Conservation (phyloP, 2,113 vertebrate species). For the Coptodon rendalli region DNA sequence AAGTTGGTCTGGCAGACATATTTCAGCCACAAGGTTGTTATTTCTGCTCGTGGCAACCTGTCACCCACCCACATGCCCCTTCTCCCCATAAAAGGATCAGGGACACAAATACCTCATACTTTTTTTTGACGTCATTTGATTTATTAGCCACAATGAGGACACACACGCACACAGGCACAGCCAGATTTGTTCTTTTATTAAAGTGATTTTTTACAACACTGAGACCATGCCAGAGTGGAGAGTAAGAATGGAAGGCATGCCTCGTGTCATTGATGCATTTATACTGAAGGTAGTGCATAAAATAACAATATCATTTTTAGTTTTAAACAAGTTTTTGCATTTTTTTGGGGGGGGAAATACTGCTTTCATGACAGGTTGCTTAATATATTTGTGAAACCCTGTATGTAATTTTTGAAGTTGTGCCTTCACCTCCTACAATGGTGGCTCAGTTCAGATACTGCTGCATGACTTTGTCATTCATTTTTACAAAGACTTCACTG, state of each 20-base stretch:
- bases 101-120: constrained; percentile 22
- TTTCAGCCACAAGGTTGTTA: constrained; percentile 47
- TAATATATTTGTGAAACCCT: neutral
- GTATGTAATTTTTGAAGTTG: neutral
- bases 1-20: constrained; percentile 26
- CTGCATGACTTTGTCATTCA: neutral
- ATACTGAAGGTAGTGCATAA: neutral
- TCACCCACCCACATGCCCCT: constrained; percentile 3
- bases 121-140: constrained; percentile 17
- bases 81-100: neutral
- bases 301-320: neutral
- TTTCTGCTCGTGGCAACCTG: constrained; percentile 26
- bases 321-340: neutral
- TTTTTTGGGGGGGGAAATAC: too few species aligned
- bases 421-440: neutral
- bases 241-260: neutral
- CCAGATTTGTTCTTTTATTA: neutral
- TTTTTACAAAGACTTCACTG: neutral
- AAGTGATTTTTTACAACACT: neutral
- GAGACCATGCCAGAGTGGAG: neutral
- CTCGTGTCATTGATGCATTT: neutral
- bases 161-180: neutral
- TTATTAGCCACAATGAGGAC: neutral
- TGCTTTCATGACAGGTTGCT: fast-evolving
- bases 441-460: neutral